These are phyloP conservation scores for Diplolepis rosae DNA, from an alignment of 2,888 invertebrate species.

Conservation along the genomic window DNA sequence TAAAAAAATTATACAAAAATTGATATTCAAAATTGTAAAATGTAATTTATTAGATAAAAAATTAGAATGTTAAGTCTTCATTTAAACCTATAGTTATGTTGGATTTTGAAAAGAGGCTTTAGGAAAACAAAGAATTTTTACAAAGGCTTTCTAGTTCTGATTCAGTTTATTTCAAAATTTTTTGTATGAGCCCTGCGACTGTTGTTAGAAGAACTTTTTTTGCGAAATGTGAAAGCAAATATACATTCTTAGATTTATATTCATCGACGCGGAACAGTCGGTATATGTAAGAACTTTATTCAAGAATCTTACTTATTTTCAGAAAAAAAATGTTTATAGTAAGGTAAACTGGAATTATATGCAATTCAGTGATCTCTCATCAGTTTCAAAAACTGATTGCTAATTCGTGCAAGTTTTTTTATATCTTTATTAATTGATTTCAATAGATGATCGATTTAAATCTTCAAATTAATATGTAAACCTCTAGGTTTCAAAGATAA, in stretches of 20 bases:
- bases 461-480: background rate
- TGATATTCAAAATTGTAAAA: background rate
- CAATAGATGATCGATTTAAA: background rate
- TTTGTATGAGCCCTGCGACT: background rate
- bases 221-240: background rate
- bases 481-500: too few species aligned
- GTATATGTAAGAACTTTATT: background rate
- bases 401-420: background rate
- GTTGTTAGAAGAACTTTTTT: background rate
- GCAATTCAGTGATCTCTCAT: background rate
- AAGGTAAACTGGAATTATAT: background rate
- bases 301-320: background rate
- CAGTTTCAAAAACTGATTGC: background rate
- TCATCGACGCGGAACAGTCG: background rate
- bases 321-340: background rate
- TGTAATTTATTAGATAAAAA: background rate
- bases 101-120: background rate
- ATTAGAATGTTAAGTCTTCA: background rate
- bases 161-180: background rate
- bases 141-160: background rate
- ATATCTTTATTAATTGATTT: slow-evolving; percentile 2
- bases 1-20: background rate
- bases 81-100: background rate
- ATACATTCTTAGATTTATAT: background rate
- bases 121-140: background rate